Base-by-base conservation (phyloP, 2,797 vertebrate genomes). In the Oreochromis mossambicus region DNA sequence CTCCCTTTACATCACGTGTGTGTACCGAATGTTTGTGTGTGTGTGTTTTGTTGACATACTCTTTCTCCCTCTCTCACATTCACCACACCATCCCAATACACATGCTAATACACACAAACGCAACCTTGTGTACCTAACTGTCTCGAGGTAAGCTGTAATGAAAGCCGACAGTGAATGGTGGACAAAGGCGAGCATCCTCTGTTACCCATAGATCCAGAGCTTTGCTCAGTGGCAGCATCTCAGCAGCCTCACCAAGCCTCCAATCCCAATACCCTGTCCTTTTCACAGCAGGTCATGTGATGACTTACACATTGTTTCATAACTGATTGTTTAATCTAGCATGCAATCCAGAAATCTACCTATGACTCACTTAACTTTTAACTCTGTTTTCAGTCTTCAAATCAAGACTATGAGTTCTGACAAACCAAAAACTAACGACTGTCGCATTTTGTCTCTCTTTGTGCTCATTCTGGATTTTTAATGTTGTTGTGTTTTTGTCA, bases 151-250 rank as follows among this genome's bases (percentile, higher is more conserved):
- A 90, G 86, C 86, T 89, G 80, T 90, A 86, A 92, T 86, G 84
- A 85, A 92, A 92, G 88, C 90, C 86, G 90, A 94, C 90, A 92
- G 81, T 87, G 85, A 89, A 86, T 88, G 90, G 84, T 86, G 90
- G 83, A 93, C 86, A 91, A 77, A 90, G 86, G 68, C 76, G 61
- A 84, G 84, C 48, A 15, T 88, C 92, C 80, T 85, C 80, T 73
- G 75, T 56, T 78, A 70, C 83, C 83, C 89, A 87, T 12, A 87
- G 89, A 92, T 86, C 89, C 91, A 92, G 54, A 89, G 82, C 78
- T 61, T 3, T 61, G 84, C 80, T 88, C 73, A 79, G 78, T 6
- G 41, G 68, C 82, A 87, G 48, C 87, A 88, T 90, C 86, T 87
- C 89, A 88, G 82, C 41, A 3, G 73, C 78, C 77, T 77, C 41